Conservation (phyloP, 2,113 vertebrate genomes). For the Sander vitreus region DNA sequence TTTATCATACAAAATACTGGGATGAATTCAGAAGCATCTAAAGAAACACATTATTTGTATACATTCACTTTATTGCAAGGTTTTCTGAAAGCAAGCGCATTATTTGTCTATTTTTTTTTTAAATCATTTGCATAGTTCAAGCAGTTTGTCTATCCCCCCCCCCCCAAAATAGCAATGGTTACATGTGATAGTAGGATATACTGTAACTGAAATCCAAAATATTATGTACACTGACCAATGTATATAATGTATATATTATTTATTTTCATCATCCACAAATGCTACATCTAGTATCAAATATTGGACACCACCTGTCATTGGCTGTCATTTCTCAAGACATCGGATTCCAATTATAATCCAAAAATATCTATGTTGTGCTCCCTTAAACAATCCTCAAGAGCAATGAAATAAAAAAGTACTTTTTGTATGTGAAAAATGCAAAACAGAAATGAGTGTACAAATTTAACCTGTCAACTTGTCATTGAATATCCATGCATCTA, state of each 20-base stretch:
- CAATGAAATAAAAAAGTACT: slow-evolving; percentile 66
- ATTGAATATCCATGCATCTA: slow-evolving; percentile 68
- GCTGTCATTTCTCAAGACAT: slow-evolving; percentile 50
- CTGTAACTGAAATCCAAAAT: slow-evolving; percentile 68
- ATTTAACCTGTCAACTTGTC: slow-evolving; percentile 55
- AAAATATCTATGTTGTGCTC: slow-evolving; percentile 70
- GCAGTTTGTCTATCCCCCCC: slow-evolving; percentile 67
- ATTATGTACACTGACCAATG: slow-evolving; percentile 76
- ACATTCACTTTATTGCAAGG: slow-evolving; percentile 86
- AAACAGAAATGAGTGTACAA: slow-evolving; percentile 68
- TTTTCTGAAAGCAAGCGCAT: slow-evolving; percentile 82
- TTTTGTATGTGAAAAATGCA: slow-evolving; percentile 60
- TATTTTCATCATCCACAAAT: slow-evolving; percentile 64
- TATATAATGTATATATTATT: slow-evolving; percentile 54
- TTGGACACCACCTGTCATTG: slow-evolving; percentile 50
- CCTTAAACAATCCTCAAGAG: slow-evolving; percentile 57
- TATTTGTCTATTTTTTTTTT: slow-evolving; percentile 47
- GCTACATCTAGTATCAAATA: slow-evolving; percentile 80
- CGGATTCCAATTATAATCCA: slow-evolving; percentile 54
- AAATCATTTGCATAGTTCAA: slow-evolving; percentile 84
- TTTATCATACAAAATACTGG: slow-evolving; percentile 59
- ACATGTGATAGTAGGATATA: slow-evolving; percentile 69
- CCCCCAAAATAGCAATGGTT: slow-evolving; percentile 66
- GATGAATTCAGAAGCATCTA: slow-evolving; percentile 61
- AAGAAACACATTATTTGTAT: slow-evolving; percentile 69